phyloP scores from a whole-genome alignment of 2,113 vertebrate genomes.

The Oenanthe oenanthe region DNA sequence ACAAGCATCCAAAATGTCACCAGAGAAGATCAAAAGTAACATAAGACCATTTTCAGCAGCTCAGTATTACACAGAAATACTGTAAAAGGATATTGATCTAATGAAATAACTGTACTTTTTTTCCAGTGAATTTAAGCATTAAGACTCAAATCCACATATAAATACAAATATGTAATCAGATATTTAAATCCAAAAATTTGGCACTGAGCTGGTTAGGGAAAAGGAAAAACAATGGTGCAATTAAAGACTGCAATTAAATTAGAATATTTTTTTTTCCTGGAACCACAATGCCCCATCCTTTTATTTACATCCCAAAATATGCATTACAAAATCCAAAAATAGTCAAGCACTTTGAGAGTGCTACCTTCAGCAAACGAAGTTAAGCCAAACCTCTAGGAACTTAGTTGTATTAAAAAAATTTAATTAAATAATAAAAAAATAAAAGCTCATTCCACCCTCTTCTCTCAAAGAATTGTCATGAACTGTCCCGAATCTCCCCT shows the following conservation, averaged over 20 bases:
- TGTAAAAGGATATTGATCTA: neutral
- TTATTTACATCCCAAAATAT: neutral
- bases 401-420: neutral
- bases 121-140: neutral
- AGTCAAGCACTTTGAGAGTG: neutral
- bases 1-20: neutral
- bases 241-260: neutral
- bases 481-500: constrained; percentile 62
- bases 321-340: neutral
- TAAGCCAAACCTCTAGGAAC: constrained; percentile 2
- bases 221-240: neutral
- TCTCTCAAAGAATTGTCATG: constrained; percentile 7
- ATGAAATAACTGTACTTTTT: neutral
- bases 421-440: neutral
- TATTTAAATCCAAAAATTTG: neutral
- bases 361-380: neutral
- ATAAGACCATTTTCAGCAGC: neutral
- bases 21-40: neutral
- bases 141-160: neutral
- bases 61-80: neutral
- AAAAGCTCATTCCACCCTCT: neutral
- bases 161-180: neutral
- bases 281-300: neutral
- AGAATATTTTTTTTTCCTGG: neutral
- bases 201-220: neutral